Base-by-base conservation (phyloP, 2,888 invertebrate genomes). In the Adelphocoris suturalis region DNA sequence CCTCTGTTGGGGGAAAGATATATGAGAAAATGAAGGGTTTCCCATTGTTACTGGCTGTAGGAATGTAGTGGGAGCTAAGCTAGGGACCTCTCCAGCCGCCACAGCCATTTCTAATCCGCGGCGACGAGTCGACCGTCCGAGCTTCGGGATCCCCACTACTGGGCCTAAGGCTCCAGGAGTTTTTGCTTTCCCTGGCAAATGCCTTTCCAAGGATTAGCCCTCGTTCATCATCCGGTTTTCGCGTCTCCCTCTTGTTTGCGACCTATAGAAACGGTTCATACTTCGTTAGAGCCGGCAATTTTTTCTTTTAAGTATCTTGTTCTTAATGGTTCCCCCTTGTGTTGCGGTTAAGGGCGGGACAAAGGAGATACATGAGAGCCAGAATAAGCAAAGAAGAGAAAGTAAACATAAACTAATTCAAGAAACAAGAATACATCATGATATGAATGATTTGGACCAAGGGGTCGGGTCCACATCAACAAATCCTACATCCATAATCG, bases 161-260 rank as follows among this genome's bases (percentile, higher is more conserved):
- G 68, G 27, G 23, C 68, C 68, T 68, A 11, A 23, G 68, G 68
- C 23, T 61, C 68, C 68, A 3, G 37, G 37, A 68, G 68, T 68
- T 68, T 68, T 68, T 68, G 68, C 68, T 68, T 68, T 27, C 27
- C 19, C 68, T 68, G n/a, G n/a, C 68, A 68, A 61, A 52, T 5
- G 68, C 68, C 23, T 19, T 68, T 23, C 68, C 68, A 68, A 23
- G 68, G 68, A 68, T 68, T 68, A 68, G 68, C 23, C 68, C 68
- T 68, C 68, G 68, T 68, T 68, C 68, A 68, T 68, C 68, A 68
- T 68, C 68, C 68, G 27, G 68, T 68, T 68, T 68, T 23, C 68
- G 23, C 68, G 68, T 68, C 68, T 23, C 68, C 68, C 68, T 68
- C 68, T 68, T 68, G 68, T 68, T 68, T 68, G 68, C 23, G 23